Conservation (phyloP, 2,888 invertebrate species). For the Flexamia atlantica region DNA sequence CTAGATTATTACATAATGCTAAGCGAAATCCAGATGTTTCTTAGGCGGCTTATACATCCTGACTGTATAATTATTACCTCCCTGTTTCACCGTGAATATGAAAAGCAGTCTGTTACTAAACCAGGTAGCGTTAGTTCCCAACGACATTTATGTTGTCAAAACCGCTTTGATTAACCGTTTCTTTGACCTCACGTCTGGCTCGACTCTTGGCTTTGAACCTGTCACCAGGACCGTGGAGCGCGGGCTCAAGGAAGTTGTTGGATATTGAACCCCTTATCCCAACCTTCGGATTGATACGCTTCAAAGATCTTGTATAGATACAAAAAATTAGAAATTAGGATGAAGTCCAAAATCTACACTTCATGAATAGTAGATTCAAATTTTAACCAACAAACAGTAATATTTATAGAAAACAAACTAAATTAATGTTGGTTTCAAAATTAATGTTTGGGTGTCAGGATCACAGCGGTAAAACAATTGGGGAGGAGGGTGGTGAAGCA, state of each 20-base stretch:
- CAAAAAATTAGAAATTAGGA: too few relatives aligned
- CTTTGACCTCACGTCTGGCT: constrained; percentile 4
- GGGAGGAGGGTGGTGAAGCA: too few relatives aligned
- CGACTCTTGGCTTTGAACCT: constrained; percentile 27
- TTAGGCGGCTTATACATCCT: neutral
- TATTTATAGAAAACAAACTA: too few relatives aligned
- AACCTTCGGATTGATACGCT: too few relatives aligned
- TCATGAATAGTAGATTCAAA: too few relatives aligned
- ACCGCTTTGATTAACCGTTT: constrained; percentile 15
- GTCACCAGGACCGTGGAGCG: neutral
- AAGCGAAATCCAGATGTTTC: constrained; percentile 5
- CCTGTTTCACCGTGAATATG: neutral
- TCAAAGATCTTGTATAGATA: too few relatives aligned
- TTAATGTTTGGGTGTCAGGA: too few relatives aligned
- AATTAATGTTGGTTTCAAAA: too few relatives aligned
- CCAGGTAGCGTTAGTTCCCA: neutral
- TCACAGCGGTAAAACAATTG: too few relatives aligned
- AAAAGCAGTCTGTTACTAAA: neutral
- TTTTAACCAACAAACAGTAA: too few relatives aligned
- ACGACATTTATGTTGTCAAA: neutral
- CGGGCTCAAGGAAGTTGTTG: neutral
- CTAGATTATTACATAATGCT: neutral
- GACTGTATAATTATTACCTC: neutral
- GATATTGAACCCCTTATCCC: too few relatives aligned
- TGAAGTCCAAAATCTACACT: too few relatives aligned